A percentile compares a stretch with the other conserved stretches of the same genome.
phyloP scores from a whole-genome alignment of 2,113 vertebrate species.

The Labeo rohita region DNA sequence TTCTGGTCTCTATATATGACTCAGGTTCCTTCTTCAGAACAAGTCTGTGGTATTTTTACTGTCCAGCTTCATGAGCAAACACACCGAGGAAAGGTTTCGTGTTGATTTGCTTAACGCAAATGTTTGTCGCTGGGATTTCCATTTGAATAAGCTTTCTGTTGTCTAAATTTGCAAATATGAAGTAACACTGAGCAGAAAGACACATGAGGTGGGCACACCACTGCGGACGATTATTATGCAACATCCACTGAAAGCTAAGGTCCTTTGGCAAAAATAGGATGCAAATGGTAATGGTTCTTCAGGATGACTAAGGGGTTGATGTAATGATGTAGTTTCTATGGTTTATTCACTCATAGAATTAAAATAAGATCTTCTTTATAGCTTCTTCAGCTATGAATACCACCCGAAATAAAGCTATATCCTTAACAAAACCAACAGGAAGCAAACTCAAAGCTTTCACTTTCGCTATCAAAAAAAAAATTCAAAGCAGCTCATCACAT shows the following conservation, averaged over 20 bases:
- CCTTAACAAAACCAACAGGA: constrained; percentile 12
- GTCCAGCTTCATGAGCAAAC: not conserved
- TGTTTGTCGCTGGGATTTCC: not conserved
- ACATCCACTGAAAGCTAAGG: not conserved
- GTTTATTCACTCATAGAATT: not conserved
- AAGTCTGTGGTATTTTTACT: not conserved
- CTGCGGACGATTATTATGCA: not conserved
- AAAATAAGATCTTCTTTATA: too few relatives aligned
- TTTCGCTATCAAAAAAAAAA: constrained; percentile 32
- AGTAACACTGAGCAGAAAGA: not conserved
- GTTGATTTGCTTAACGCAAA: not conserved
- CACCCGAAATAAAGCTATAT: not conserved
- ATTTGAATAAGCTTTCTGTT: not conserved
- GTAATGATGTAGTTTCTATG: not conserved
- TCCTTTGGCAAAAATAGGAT: not conserved
- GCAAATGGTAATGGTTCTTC: not conserved
- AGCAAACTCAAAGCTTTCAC: constrained; percentile 31
- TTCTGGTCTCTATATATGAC: not conserved
- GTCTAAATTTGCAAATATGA: constrained; percentile 13
- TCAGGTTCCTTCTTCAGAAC: not conserved
- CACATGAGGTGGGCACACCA: not conserved
- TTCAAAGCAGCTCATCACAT: constrained; percentile 3
- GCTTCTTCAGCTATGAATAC: not conserved
- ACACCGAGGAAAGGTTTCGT: not conserved
- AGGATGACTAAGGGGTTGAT: not conserved